Conservation (phyloP, 2,113 vertebrate species). For the Prunella fulvescens region DNA sequence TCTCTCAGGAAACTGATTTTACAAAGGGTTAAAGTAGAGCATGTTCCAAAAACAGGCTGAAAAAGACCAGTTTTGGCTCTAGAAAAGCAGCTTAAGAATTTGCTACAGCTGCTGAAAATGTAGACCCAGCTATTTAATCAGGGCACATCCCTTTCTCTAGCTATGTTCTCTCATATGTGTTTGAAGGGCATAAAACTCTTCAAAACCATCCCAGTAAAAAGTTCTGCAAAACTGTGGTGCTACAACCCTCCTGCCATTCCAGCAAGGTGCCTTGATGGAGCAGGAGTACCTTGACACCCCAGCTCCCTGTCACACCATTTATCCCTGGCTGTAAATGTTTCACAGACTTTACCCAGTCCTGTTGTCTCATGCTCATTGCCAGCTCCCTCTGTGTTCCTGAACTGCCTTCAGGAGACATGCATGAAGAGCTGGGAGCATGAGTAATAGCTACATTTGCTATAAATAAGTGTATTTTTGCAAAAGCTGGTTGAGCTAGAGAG, state of each 20-base stretch:
- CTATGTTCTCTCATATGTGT: accelerated
- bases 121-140: neutral
- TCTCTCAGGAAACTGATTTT: neutral
- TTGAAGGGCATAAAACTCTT: neutral
- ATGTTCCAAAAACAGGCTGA: neutral
- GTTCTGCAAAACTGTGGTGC: neutral
- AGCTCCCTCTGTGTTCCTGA: neutral
- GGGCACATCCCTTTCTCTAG: neutral
- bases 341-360: neutral
- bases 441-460: neutral
- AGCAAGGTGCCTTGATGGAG: neutral
- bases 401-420: neutral
- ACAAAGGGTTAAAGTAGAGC: neutral
- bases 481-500: neutral
- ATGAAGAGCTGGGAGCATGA: neutral
- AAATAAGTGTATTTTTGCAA: neutral
- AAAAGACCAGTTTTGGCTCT: neutral
- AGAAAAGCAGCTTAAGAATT: neutral
- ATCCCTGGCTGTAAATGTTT: neutral
- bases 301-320: neutral
- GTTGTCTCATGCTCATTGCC: neutral
- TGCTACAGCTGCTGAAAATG: neutral
- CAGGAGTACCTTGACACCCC: accelerated
- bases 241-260: neutral
- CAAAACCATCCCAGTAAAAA: neutral